phyloP scores from a whole-genome alignment of 2,113 vertebrate genomes.

The Phalacrocorax carbo region DNA sequence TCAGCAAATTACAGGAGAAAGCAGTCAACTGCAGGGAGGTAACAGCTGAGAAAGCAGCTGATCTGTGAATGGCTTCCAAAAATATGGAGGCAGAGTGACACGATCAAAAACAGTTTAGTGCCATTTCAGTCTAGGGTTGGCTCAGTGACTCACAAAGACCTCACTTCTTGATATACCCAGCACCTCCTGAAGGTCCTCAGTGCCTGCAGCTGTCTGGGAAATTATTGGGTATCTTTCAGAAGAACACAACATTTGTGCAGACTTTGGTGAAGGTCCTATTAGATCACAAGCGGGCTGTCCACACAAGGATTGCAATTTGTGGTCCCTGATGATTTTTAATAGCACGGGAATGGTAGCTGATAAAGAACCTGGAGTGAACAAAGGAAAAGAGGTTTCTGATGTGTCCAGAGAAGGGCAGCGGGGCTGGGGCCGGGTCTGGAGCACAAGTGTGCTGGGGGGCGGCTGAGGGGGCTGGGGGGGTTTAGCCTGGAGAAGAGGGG shows the following conservation, averaged over 20 bases:
- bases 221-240: background rate
- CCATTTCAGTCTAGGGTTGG: background rate
- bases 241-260: background rate
- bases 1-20: background rate
- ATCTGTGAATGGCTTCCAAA: background rate
- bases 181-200: background rate
- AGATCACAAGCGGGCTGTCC: background rate
- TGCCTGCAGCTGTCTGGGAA: background rate
- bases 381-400: background rate
- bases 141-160: background rate
- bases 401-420: no score
- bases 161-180: background rate
- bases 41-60: background rate
- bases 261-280: background rate
- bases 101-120: rapidly evolving
- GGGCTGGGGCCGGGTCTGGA: no score
- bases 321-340: background rate
- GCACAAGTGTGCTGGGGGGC: no score
- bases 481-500: no score
- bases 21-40: background rate
- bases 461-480: no score
- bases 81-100: background rate
- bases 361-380: background rate
- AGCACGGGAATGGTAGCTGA: background rate
- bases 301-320: background rate